Evolutionary conservation across 1,140 invertebrate genomes (phyloP).

Genomic region (Mactra quadrangularis): DNA sequence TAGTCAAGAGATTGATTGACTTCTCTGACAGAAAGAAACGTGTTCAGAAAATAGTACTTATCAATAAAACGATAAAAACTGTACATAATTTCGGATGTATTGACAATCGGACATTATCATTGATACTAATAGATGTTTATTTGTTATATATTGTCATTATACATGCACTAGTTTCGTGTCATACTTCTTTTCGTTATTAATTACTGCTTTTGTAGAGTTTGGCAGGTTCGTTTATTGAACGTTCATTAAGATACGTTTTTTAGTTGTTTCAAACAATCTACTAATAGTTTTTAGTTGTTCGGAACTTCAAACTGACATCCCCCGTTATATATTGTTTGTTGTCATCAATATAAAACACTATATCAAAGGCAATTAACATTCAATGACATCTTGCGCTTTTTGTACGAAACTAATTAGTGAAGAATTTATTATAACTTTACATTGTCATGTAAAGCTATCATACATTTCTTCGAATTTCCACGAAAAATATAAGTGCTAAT

Average conservation of each 20-base stretch:
- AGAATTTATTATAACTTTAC: no score
- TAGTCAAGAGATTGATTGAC: no score
- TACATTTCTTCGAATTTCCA: no score
- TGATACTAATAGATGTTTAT: no score
- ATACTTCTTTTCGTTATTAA: slow-evolving; percentile 18
- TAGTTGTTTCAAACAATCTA: slow-evolving; percentile 12
- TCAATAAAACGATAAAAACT: no score
- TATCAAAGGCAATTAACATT: slow-evolving; percentile 35
- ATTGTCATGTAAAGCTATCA: no score
- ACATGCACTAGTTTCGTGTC: no score
- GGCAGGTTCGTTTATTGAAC: slow-evolving; percentile 31
- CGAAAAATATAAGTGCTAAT: no score
- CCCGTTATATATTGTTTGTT: slow-evolving; percentile 43
- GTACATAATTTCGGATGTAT: neutral
- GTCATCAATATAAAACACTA: slow-evolving; percentile 34
- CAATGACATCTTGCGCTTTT: slow-evolving; percentile 23
- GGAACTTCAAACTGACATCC: slow-evolving; percentile 1
- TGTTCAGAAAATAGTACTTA: no score
- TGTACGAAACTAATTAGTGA: slow-evolving; percentile 5
- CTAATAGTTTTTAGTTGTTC: slow-evolving; percentile 55
- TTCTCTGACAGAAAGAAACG: no score
- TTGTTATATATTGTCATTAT: no score
- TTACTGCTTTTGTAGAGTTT: slow-evolving; percentile 1
- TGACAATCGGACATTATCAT: no score
- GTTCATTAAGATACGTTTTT: slow-evolving; percentile 33